Conservation (phyloP, 1,140 invertebrate genomes). For the Lysiphlebus fabarum region DNA sequence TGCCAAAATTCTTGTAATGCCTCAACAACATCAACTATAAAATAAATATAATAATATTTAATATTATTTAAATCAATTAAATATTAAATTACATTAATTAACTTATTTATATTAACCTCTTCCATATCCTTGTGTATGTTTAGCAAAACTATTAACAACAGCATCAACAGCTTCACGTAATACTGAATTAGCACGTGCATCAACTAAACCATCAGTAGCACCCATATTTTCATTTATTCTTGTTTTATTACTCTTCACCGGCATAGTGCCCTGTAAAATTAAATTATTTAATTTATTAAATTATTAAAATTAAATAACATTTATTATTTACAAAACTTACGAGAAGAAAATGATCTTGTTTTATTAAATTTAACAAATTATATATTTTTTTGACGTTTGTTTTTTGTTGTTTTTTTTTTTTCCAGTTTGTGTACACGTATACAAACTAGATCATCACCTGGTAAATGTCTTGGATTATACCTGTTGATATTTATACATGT, state of each 20-base stretch:
- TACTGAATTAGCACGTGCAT: slow-evolving; percentile 68
- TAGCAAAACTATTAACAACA: slow-evolving; percentile 75
- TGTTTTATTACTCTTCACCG: slow-evolving; percentile 45
- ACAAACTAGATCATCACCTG: no score
- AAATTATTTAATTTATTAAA: slow-evolving; percentile 30
- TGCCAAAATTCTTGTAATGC: slow-evolving; percentile 96
- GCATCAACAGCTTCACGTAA: slow-evolving; percentile 74
- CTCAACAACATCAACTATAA: slow-evolving; percentile 87
- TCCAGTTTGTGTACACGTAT: no score
- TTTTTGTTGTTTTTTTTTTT: no score
- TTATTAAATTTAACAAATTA: no score
- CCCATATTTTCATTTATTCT: slow-evolving; percentile 50
- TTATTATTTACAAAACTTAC: no score
- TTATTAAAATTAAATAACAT: no score
- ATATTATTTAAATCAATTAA: slow-evolving; percentile 1
- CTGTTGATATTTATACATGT: no score
- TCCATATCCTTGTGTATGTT: slow-evolving; percentile 73
- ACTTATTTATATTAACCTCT: slow-evolving; percentile 60
- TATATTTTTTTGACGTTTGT: no score
- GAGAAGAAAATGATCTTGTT: no score
- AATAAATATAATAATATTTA: slow-evolving; percentile 18
- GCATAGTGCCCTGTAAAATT: slow-evolving; percentile 51
- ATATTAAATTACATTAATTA: slow-evolving; percentile 3
- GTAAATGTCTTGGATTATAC: no score
- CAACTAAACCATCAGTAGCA: slow-evolving; percentile 52